phyloP scores from a whole-genome alignment of 1,140 invertebrate species.

The Magallana angulata region DNA sequence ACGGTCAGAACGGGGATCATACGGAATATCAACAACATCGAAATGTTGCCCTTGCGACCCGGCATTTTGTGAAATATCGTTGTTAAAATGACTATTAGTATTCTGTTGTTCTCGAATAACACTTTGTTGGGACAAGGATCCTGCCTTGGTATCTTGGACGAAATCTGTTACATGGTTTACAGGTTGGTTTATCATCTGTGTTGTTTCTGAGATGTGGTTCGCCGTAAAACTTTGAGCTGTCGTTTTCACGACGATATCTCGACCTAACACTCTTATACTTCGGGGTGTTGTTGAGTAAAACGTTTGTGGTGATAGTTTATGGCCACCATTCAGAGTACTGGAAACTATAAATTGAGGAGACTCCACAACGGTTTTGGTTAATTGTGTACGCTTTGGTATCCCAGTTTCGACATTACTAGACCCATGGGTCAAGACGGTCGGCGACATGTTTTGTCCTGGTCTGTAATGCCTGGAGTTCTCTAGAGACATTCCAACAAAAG shows the following conservation, averaged over 20 bases:
- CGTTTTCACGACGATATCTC: background rate
- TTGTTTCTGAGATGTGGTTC: background rate
- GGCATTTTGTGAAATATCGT: background rate
- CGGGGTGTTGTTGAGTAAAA: background rate
- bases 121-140: background rate
- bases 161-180: background rate
- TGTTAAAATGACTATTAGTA: background rate
- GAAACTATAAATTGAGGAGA: background rate
- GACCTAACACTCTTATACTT: background rate
- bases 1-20: background rate
- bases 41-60: background rate
- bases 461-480: background rate
- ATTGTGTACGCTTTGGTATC: background rate
- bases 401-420: background rate
- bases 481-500: background rate
- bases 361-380: background rate
- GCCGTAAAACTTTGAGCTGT: background rate
- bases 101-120: background rate
- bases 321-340: background rate
- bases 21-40: slow-evolving; percentile 16
- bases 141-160: slow-evolving; percentile 1
- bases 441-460: background rate
- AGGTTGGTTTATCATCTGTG: background rate
- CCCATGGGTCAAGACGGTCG: background rate
- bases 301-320: background rate